Evolutionary conservation across 2,888 invertebrate species (phyloP).

Genomic region (Toxonevra muliebris): DNA sequence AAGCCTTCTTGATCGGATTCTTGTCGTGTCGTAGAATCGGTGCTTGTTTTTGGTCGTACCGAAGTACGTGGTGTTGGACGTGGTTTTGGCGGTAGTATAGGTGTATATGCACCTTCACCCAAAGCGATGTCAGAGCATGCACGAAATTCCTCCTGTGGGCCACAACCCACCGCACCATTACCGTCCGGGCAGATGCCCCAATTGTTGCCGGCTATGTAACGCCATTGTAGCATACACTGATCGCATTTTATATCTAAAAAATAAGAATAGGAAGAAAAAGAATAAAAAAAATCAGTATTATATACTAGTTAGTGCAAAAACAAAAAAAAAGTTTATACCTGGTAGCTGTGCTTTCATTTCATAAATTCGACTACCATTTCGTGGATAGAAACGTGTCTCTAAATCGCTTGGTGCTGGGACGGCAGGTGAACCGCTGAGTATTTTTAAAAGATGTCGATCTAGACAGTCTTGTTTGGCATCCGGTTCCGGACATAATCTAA

Average conservation of each 20-base stretch:
- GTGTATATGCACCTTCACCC: slow-evolving; percentile 67
- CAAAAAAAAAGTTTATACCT: slow-evolving; percentile 45
- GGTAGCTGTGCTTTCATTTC: slow-evolving; percentile 76
- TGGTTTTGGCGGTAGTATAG: slow-evolving; percentile 51
- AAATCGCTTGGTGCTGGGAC: slow-evolving; percentile 66
- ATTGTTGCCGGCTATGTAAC: slow-evolving; percentile 86
- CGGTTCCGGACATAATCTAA: slow-evolving; percentile 80
- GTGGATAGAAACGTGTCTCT: slow-evolving; percentile 75
- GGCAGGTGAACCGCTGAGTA: slow-evolving; percentile 64
- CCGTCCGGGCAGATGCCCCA: slow-evolving; percentile 82
- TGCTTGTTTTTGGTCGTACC: slow-evolving; percentile 37
- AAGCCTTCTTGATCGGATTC: slow-evolving; percentile 48
- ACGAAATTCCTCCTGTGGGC: slow-evolving; percentile 88
- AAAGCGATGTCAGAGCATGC: slow-evolving; percentile 85
- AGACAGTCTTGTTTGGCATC: slow-evolving; percentile 80
- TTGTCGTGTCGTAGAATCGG: slow-evolving; percentile 40
- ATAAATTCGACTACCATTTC: slow-evolving; percentile 81
- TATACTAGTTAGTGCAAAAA: background rate
- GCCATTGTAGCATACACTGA: slow-evolving; percentile 89
- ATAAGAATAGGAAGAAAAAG: background rate
- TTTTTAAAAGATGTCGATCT: slow-evolving; percentile 74
- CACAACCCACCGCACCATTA: slow-evolving; percentile 84
- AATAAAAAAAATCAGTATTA: background rate
- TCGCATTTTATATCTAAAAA: slow-evolving; percentile 72
- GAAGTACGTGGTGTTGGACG: slow-evolving; percentile 51